phyloP scores from a whole-genome alignment of 2,113 vertebrate species.

The Pygoscelis adeliae region DNA sequence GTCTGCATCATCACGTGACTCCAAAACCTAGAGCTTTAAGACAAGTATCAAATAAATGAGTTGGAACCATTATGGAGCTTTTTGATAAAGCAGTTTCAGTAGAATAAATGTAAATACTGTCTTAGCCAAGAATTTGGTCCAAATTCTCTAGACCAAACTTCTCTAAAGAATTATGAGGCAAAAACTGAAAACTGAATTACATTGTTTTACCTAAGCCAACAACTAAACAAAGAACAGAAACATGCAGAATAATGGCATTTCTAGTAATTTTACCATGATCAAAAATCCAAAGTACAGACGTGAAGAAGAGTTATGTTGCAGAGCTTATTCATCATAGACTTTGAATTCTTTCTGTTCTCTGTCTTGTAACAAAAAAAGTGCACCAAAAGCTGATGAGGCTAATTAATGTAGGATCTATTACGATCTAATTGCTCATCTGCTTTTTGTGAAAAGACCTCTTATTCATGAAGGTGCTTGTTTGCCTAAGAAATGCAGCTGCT shows the following conservation, averaged over 20 bases:
- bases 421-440: constrained; percentile 8
- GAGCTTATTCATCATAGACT: neutral
- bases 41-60: neutral
- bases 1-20: neutral
- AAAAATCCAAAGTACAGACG: neutral
- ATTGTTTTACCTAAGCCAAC: neutral
- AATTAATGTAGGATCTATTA: neutral
- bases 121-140: neutral
- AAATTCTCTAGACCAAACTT: neutral
- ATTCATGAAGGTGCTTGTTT: neutral
- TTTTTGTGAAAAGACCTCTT: constrained; percentile 37
- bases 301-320: neutral
- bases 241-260: neutral
- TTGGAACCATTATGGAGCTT: neutral
- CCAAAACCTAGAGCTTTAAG: neutral
- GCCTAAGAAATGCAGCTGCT: constrained; percentile 27
- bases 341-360: neutral
- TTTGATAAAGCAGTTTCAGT: neutral
- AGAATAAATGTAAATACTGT: neutral
- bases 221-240: neutral
- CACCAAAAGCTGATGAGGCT: neutral
- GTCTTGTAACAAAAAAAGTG: neutral
- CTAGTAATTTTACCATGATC: neutral
- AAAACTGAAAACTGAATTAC: neutral
- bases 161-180: neutral